Evolutionary conservation across 37 sponge, comb jelly and placozoan genomes (phyloP), one percentile per base, ranked within the genome.

Genomic region (Amphimedon queenslandica): DNA sequence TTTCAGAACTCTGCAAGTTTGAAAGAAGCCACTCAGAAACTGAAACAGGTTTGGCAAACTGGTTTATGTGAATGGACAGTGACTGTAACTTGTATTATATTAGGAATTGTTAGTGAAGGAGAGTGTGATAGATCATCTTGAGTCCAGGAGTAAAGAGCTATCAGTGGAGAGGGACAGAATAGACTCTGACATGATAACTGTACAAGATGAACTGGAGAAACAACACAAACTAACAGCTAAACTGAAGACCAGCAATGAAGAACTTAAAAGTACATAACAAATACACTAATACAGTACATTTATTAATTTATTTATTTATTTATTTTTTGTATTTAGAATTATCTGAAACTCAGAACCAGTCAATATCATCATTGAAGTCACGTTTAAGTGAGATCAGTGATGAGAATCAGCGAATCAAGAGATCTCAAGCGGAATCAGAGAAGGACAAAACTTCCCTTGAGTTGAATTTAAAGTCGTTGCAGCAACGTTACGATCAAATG

Each of bases 1-100:
- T 13, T 30, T n/a, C 30, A 67, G 4, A 4, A 53, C 25, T n/a
- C 24, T 3, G 39, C 41, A 25, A 69, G 43, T 6, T 69, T 61
- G 31, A 70, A 23, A 29, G 23, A 72, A 42, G 55, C 67, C 27
- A 65, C 37, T 61, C 68, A 72, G 69, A 13, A 63, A 1, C 69
- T 84, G 42, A 78, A 78, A 64, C 64, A 84, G 75, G 69, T 58
- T 47, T 27, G 40, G 25, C 66, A 79, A 53, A 57, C 37, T n/a
- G n/a, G n/a, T n/a, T n/a, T n/a, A n/a, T n/a, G n/a, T n/a, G n/a
- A n/a, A n/a, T n/a, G n/a, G n/a, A n/a, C n/a, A n/a, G n/a, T n/a
- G n/a, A n/a, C n/a, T n/a, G n/a, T n/a, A n/a, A n/a, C n/a, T n/a
- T n/a, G n/a, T n/a, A n/a, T n/a, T n/a, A n/a, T n/a, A n/a, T n/a